Evolutionary conservation across 2,113 vertebrate species (phyloP).

Genomic region (Chloropsis hardwickii): DNA sequence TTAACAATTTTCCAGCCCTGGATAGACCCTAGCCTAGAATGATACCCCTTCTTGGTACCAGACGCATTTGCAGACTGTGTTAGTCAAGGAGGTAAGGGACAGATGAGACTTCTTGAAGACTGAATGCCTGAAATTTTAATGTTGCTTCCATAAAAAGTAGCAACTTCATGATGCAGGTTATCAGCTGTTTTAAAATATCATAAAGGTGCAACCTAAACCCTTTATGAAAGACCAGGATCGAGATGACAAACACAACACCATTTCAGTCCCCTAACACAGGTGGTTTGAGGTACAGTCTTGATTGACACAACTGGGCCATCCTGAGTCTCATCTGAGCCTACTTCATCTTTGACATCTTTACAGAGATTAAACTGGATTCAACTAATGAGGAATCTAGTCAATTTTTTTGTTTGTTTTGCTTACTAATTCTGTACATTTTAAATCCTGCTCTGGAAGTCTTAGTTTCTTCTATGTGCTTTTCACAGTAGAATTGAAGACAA

Average conservation of each 20-base stretch:
- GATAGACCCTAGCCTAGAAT: not conserved
- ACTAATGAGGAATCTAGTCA: not conserved
- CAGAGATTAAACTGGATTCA: not conserved
- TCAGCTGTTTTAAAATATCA: not conserved
- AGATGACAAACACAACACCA: not conserved
- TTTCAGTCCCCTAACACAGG: no score
- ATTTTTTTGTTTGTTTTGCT: not conserved
- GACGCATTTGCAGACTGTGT: not conserved
- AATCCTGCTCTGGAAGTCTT: not conserved
- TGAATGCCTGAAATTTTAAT: not conserved
- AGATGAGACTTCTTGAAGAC: not conserved
- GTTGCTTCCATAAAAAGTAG: not conserved
- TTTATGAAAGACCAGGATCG: fast-evolving
- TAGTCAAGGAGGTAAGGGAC: not conserved
- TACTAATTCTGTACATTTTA: not conserved
- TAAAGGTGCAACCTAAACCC: not conserved
- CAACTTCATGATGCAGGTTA: not conserved
- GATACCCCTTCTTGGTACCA: not conserved
- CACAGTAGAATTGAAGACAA: not conserved
- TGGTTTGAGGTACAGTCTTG: not conserved
- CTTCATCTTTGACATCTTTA: not conserved
- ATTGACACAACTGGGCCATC: not conserved
- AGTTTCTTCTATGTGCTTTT: not conserved
- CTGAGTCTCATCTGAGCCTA: not conserved
- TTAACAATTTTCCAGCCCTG: not conserved